Conservation (phyloP, 2,113 vertebrate species). For the Triplophysa tibetana region DNA sequence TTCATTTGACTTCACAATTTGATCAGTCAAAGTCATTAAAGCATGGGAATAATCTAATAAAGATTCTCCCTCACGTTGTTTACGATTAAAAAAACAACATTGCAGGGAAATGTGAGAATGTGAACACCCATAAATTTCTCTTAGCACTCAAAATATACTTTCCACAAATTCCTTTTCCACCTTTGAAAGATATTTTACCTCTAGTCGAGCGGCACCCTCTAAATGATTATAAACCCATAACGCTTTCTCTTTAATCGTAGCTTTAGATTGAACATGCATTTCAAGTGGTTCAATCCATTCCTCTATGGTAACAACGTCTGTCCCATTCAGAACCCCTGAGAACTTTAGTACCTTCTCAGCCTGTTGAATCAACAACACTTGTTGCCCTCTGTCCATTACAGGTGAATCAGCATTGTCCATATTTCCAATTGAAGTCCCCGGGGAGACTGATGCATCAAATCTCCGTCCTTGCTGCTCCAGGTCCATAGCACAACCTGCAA, state of each 20-base stretch:
- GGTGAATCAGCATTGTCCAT: too few species aligned
- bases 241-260: not conserved
- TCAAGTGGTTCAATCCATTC: not conserved
- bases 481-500: too few species aligned
- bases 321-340: not conserved
- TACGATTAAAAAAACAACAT: not conserved
- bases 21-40: not conserved
- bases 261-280: not conserved
- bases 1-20: slow-evolving; percentile 5
- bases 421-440: too few species aligned
- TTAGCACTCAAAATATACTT: not conserved
- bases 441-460: too few species aligned
- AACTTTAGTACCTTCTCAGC: slow-evolving; percentile 3
- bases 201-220: not conserved
- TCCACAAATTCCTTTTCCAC: not conserved
- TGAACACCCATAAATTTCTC: slow-evolving; percentile 4
- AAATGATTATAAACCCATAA: not conserved
- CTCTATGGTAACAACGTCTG: not conserved
- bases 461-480: too few species aligned
- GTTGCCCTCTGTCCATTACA: not conserved
- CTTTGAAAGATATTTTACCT: not conserved
- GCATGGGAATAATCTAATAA: not conserved
- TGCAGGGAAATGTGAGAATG: not conserved
- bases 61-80: not conserved
- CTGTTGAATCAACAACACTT: slow-evolving; percentile 8